Base-by-base conservation (phyloP, 2,888 invertebrate species). In the Spisula solida region DNA sequence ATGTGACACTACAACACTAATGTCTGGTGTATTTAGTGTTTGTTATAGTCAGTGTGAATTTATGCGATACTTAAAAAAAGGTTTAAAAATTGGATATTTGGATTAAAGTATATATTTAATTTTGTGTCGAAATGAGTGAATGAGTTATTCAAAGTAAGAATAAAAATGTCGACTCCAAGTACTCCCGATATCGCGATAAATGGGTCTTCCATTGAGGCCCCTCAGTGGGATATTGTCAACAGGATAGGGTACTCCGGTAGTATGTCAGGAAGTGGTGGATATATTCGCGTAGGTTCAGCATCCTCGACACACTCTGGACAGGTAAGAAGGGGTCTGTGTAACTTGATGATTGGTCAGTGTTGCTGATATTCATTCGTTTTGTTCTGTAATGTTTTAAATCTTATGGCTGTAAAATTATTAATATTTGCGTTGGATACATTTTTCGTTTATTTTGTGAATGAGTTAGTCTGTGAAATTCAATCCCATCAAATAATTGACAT, bases 211-310 rank as follows among this genome's bases (percentile, higher is more conserved):
- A 34, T 75, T 31, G 31, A 34, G 1, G 5, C 31, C 75, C 75
- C 75, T 75, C 29, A 75, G 16, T 34, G 75, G 75, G 75, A 31
- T 18, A 18, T 34, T 18, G 16, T 34, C 0, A 75, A 75, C 20
- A 75, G 75, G 31, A 75, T 75, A 31, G 75, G 75, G 75, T 75
- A n/a, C n/a, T n/a, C n/a, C n/a, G n/a, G n/a, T n/a, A n/a, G 75
- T 1, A 75, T 75, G 29, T 31, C 34, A 6, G n/a, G n/a, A 60
- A 18, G 34, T 75, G 29, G 6, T 75, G 12, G 31, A 5, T 31
- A 31, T 6, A 18, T n/a, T 14, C n/a, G 75, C 18, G 14, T 34
- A 75, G 75, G 75, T 31, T 75, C 75, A 0, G 29, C 25, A 10
- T 12, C 75, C 18, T 75, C 75, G 0, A 31, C 29, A 16, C 5